These are phyloP conservation scores for Corydoras maculifer DNA, from an alignment of 2,113 vertebrate species.

Conservation along the genomic window DNA sequence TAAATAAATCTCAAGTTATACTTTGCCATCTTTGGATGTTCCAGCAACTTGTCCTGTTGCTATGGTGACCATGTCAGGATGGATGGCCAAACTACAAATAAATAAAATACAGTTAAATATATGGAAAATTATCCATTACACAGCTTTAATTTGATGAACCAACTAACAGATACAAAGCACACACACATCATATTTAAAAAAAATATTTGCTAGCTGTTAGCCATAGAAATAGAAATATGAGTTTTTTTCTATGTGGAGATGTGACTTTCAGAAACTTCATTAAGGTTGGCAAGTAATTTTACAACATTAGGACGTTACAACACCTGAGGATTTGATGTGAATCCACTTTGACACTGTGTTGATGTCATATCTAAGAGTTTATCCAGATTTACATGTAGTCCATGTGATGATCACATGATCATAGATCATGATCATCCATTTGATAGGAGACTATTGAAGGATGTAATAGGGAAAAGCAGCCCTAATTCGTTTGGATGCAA, in stretches of 20 bases:
- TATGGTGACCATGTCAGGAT: slow-evolving; percentile 89
- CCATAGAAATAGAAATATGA: too few species aligned
- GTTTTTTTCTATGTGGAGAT: too few species aligned
- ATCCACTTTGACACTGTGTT: slow-evolving; percentile 23
- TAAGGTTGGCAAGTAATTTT: too few species aligned
- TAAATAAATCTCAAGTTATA: slow-evolving; percentile 42
- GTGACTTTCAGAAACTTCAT: too few species aligned
- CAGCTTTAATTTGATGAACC: background rate
- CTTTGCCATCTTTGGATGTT: slow-evolving; percentile 87
- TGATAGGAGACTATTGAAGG: slow-evolving; percentile 15
- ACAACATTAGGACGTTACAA: background rate
- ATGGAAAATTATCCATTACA: background rate
- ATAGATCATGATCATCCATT: background rate
- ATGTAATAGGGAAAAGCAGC: slow-evolving; percentile 5
- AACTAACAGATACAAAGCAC: background rate
- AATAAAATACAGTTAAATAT: slow-evolving; percentile 21
- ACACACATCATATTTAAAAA: too few species aligned
- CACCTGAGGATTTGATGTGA: background rate
- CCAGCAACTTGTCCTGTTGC: slow-evolving; percentile 87
- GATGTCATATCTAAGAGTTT: slow-evolving; percentile 20
- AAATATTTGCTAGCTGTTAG: too few species aligned
- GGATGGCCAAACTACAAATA: slow-evolving; percentile 73
- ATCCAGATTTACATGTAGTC: slow-evolving; percentile 2
- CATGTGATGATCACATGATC: too few species aligned
- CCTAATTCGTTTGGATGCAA: slow-evolving; percentile 26